Conservation (phyloP, 2,113 vertebrate genomes). For the Ictalurus furcatus region DNA sequence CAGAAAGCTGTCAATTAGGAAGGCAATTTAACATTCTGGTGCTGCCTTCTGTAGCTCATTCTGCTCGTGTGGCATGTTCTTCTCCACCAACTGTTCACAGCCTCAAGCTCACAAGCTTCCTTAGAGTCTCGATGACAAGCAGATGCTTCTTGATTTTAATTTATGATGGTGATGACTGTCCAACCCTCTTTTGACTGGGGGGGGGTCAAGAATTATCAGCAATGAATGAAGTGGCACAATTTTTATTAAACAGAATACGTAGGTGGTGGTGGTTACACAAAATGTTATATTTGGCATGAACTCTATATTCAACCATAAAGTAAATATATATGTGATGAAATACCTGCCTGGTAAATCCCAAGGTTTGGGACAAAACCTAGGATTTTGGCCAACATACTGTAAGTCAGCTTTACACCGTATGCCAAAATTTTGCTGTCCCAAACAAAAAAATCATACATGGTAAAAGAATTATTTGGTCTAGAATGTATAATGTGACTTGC, state of each 20-base stretch:
- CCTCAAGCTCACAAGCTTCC: constrained; percentile 5
- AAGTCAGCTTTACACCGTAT: not conserved
- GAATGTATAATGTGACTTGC: no score
- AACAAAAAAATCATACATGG: no score
- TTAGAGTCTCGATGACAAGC: not conserved
- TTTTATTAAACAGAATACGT: not conserved
- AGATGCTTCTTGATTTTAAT: constrained; percentile 17
- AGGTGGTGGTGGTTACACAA: not conserved
- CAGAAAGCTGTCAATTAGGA: constrained; percentile 12
- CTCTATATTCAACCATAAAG: not conserved
- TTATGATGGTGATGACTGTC: not conserved
- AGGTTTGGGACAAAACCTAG: not conserved
- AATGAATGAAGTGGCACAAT: not conserved
- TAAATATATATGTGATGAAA: not conserved
- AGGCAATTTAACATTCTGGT: constrained; percentile 20
- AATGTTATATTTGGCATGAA: not conserved
- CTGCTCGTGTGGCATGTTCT: constrained; percentile 14
- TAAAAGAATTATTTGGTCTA: no score
- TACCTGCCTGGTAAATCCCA: not conserved
- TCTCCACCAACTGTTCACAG: constrained; percentile 28
- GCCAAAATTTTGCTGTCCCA: no score
- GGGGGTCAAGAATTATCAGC: not conserved
- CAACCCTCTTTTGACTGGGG: not conserved
- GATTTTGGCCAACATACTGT: not conserved
- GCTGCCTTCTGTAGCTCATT: constrained; percentile 24